Evolutionary conservation across 2,888 invertebrate genomes (phyloP), one percentile per base, ranked within the genome.

Genomic region (Xestia sexstrigata): DNA sequence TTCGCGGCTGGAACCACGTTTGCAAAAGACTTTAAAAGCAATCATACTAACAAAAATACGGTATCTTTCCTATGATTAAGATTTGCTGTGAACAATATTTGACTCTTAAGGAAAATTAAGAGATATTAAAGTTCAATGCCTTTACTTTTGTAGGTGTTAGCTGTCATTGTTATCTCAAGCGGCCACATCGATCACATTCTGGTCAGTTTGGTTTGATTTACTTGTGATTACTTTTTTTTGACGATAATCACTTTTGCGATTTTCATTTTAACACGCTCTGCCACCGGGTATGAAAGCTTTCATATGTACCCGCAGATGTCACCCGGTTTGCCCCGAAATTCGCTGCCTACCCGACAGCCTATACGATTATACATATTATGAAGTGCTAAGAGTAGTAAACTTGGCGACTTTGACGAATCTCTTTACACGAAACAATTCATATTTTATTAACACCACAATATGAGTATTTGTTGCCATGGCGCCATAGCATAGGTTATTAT

Each of bases 81-180:
- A 49, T 62, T 39, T 30, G n/a, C 70, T 45, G 2, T 30, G 26
- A 42, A 42, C 23, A 17, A 71, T 30, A n/a, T 63, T 77, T 77
- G 8, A n/a, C 4, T n/a, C 8, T n/a, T 30, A 23, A 30, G 6
- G 23, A 35, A n/a, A 39, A 39, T 52, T 47, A 11, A 15, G 45
- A 52, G 17, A 55, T 72, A 15, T 11, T 23, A n/a, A 26, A 42
- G 0, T 45, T 63, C 1, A 17, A 65, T 30, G 23, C 20, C 60
- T 52, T 49, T 49, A 42, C 42, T 77, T 60, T 23, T 69, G 39
- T 72, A 26, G 26, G 15, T 15, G 7, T 26, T 26, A 8, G 7
- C 26, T 35, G 17, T 42, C 6, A 66, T 73, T 15, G 26, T 26
- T 39, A 49, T 30, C 39, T 11, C 6, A 55, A 63, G 23, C 42